Base-by-base conservation (phyloP, 2,113 vertebrate species). In the Xenopus borealis region DNA sequence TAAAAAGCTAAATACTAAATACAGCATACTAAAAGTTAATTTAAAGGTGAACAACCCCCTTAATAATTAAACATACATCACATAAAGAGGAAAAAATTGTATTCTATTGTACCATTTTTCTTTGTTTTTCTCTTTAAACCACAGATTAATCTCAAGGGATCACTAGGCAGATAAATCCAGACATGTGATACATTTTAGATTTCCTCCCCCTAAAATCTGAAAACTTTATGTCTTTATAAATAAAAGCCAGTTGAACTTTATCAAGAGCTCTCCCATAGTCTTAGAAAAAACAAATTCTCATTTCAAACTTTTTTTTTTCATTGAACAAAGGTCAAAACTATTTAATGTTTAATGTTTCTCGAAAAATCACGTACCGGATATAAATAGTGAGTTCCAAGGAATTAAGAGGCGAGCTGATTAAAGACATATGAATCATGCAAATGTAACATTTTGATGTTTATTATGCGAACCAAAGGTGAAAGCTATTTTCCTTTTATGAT, bases 311-410 rank as follows among this genome's bases (percentile, higher is more conserved):
- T 75, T 17, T 27, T 27, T 27, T 12, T 20, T 7, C 17, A 75
- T 61, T 61, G 53, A 33, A 45, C 72, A 68, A 62, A 68, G 72
- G 55, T 68, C 40, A 75, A 58, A 75, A 18, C 72, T 13, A 61
- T 67, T 75, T 58, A 45, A 46, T 66, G 16, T 46, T 66, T 50
- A 61, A 30, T 75, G 72, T 59, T 52, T 74, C 55, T 19, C 20
- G 23, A 59, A 66, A 73, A 66, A 58, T 57, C 9, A 27, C 13
- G 18, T 27, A 11, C 18, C 19, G 44, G 4, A 45, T 62, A 62
- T 75, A 62, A 75, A 75, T 75, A 62, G 55, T 12, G 27, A 8
- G 8, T 69, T 53, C 17, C 8, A 16, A 69, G 68, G 19, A 78
- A 61, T 33, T 19, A 67, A 27, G 70, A 30, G 13, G 8, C 61